Evolutionary conservation across 2,797 vertebrate genomes (phyloP), one percentile per base, ranked within the genome.

Genomic region (Siniperca obscura): DNA sequence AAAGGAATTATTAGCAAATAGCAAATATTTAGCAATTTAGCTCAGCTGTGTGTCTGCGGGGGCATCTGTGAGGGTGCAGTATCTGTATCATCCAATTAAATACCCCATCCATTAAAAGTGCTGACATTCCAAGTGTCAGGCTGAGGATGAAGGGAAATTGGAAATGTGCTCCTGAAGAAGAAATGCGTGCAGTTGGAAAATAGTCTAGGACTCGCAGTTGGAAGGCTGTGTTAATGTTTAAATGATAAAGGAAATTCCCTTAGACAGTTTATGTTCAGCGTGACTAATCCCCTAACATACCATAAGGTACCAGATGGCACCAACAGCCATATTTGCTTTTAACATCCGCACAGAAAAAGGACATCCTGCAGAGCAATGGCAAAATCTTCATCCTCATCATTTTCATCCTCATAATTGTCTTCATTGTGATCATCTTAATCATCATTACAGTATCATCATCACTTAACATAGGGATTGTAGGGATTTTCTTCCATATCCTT

Each of bases 221-320:
- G 70, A 86, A 70, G 76, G 76, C 71, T 36, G 21, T 10, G 74
- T 76, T 78, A 82, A 70, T 76, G 81, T 74, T 66, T 42, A 85
- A 84, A 88, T 80, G 79, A 89, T 85, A 86, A 82, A 87, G 62
- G 30, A 70, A 84, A 90, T 82, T 88, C 69, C 73, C 65, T 50
- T 42, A 88, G 88, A 89, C 75, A 48, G 66, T 82, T 88, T 71
- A 70, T 82, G 86, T 83, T 91, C 70, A 55, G 69, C 70, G 34
- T 86, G 80, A 92, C 82, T 89, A 86, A 91, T 89, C 81, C 76
- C 72, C 10, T 64, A 88, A 87, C 69, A 81, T 72, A 84, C 82
- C 88, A 90, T 76, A 80, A 78, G 74, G 82, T 59, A 79, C 78
- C 90, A 91, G 87, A 91, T 87, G 83, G 91, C 81, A 80, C 27